Base-by-base conservation (phyloP, 35 echinoderm and acorn worm species). In the Heliocidaris erythrogramma region DNA sequence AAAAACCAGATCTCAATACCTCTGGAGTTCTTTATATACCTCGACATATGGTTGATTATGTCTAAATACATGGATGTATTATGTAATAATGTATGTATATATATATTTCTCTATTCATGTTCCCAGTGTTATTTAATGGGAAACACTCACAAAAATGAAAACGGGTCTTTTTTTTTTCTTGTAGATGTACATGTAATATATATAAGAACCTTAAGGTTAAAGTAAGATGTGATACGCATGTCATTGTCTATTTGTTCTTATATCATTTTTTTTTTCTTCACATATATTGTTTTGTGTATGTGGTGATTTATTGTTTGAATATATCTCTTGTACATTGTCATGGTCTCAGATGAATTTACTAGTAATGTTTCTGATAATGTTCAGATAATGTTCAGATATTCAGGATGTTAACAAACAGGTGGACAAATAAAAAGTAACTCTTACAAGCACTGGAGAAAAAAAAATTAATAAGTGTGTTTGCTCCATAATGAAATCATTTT, bases 21-120 rank as follows among this genome's bases (percentile, higher is more conserved):
- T 89, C 87, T 89, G 87, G 18, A 89, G 32, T 35, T 47, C 47
- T 48, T 12, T 42, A 89, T 89, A 89, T 89, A 89, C 87, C 87
- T 89, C 87, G 87, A 89, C 87, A 89, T 24, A 32, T 48, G 1
- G 47, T 89, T 9, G 31, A 86, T 14, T 78, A 89, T 42, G 87
- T 89, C 87, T 89, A 16, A 89, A 47, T 89, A 32, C 47, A 47
- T 89, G 87, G 47, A 48, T 89, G 87, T 89, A 89, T 89, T 48
- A 89, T 89, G 87, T 89, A 89, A 89, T 89, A 47, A 89, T 89
- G 47, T 89, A 89, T 89, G 87, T 89, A 89, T 89, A 89, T 89
- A 89, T 89, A 89, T 89, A 89, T 89, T 89, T 35, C 87, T 89
- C 87, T 89, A 89, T 89, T 89, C 87, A 89, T 89, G 87, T 89